Base-by-base conservation (phyloP, 1,140 invertebrate species). In the Oryctes rhinoceros region DNA sequence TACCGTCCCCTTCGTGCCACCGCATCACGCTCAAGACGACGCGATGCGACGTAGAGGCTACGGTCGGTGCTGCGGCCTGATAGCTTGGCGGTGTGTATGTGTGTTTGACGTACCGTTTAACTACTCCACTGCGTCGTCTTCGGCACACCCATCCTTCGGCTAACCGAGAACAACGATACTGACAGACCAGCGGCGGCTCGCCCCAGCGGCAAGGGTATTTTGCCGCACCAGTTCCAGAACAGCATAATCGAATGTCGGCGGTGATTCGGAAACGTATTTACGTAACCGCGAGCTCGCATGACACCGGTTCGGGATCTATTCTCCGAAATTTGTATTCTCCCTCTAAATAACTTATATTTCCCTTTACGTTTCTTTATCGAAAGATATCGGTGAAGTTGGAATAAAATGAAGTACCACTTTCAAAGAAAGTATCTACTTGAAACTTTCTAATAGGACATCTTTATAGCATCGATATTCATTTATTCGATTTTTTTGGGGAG, bases 21-120 rank as follows among this genome's bases (percentile, higher is more conserved):
- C 65, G 65, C 65, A 71, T 71, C 53, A 71, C 65, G 65, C 65
- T 37, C 65, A 71, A 71, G 65, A 71, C 65, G 65, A 35, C 20
- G 24, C 24, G 24, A 30, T 30, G 24, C 24, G 65, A 62, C 53
- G 53, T 59, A 59, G 53, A 59, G 53, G 4, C 35, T 71, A 37
- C 24, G 65, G 65, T 71, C 65, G 65, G 35, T 59, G 53, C 53
- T 59, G 53, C 53, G 53, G 53, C 53, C 53, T 59, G 53, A 18
- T 18, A 10, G 39, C 18, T 59, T 15, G 65, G 65, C 20, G 65
- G 65, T 35, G 18, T 71, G 65, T 71, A 71, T 71, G 20, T 71
- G 65, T 71, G 18, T 24, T 37, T 37, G 65, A 71, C 65, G 65
- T 71, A 24, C 65, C 18, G 20, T 35, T 24, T 71, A 71, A 62